Conservation (phyloP, 2,888 invertebrate genomes). For the Margaritifera margaritifera region DNA sequence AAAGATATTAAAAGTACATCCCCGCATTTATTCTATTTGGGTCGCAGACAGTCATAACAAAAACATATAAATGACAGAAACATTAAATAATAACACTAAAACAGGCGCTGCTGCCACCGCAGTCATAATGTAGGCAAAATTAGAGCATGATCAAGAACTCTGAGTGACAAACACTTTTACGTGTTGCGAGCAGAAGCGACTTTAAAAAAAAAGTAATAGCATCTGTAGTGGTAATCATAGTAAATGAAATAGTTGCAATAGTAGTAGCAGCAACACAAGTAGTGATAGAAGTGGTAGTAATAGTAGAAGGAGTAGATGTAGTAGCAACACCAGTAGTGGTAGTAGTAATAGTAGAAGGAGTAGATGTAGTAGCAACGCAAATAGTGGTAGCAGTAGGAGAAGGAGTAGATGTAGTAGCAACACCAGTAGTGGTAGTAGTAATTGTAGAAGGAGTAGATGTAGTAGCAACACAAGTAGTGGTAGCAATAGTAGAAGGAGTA, state of each 20-base stretch:
- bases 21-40: no score
- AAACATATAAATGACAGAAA: slow-evolving; percentile 8
- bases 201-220: neutral
- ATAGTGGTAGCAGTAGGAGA: slow-evolving; percentile 9
- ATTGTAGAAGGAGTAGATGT: slow-evolving; percentile 19
- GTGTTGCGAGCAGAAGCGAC: neutral
- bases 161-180: no score
- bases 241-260: slow-evolving; percentile 14
- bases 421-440: slow-evolving; percentile 22
- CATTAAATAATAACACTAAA: slow-evolving; percentile 21
- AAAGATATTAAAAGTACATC: no score
- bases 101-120: slow-evolving; percentile 12
- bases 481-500: slow-evolving; percentile 20
- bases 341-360: neutral
- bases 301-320: slow-evolving; percentile 11
- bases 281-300: slow-evolving; percentile 10
- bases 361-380: slow-evolving; percentile 11
- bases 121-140: neutral
- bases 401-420: slow-evolving; percentile 19
- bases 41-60: no score
- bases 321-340: slow-evolving; percentile 9
- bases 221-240: slow-evolving; percentile 17
- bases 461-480: slow-evolving; percentile 24
- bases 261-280: slow-evolving; percentile 14
- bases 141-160: no score